Conservation (phyloP, 2,797 vertebrate genomes). For the Thalassophryne amazonica region DNA sequence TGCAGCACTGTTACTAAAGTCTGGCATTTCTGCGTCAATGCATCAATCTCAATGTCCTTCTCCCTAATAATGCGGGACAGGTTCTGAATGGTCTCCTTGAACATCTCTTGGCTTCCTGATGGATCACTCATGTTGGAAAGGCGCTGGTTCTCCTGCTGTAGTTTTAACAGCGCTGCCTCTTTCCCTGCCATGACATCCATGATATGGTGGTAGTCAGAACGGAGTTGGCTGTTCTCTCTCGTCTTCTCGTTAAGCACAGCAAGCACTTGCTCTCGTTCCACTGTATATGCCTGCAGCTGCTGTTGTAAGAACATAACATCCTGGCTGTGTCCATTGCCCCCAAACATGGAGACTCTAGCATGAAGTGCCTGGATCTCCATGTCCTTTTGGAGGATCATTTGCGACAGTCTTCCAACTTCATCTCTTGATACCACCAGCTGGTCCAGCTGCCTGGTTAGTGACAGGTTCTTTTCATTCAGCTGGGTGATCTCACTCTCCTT, state of each 20-base stretch:
- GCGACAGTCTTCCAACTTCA: constrained; percentile 91
- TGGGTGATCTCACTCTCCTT: constrained; percentile 94
- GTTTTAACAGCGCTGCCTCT: constrained; percentile 87
- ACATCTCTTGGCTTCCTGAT: constrained; percentile 93
- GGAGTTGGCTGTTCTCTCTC: constrained; percentile 92
- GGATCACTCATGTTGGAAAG: constrained; percentile 83
- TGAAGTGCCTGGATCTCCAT: constrained; percentile 93
- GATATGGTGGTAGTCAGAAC: constrained; percentile 90
- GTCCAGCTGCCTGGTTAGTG: constrained; percentile 87
- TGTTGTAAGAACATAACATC: constrained; percentile 90
- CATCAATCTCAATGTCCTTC: constrained; percentile 98
- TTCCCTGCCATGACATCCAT: constrained; percentile 93
- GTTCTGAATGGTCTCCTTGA: constrained; percentile 96
- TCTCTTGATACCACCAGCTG: constrained; percentile 86
- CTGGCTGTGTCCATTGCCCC: constrained; percentile 73
- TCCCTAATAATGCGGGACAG: constrained; percentile 96
- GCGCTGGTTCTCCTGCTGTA: constrained; percentile 93
- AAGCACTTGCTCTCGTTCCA: constrained; percentile 91
- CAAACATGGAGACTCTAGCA: constrained; percentile 79
- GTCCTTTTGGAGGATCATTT: constrained; percentile 93
- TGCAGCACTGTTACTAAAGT: constrained; percentile 92
- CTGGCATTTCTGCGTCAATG: constrained; percentile 95
- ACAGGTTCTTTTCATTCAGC: constrained; percentile 93
- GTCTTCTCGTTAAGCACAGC: constrained; percentile 95
- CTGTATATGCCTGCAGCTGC: constrained; percentile 88